phyloP scores from a whole-genome alignment of 2,113 vertebrate genomes.

The Bubo scandiacus region DNA sequence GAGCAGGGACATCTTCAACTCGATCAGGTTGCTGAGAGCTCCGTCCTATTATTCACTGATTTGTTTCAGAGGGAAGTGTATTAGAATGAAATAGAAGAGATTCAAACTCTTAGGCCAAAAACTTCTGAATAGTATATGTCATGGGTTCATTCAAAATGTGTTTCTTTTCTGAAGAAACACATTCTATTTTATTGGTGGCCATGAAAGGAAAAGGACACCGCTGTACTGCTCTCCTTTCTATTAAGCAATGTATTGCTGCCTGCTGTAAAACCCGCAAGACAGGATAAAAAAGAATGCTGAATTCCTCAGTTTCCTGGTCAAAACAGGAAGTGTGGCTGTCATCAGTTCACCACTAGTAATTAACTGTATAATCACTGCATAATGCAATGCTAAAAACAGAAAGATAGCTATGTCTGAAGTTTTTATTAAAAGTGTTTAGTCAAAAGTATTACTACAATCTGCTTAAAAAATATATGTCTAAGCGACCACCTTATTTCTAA shows the following conservation, averaged over 20 bases:
- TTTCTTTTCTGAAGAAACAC: neutral
- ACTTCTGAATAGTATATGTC: neutral
- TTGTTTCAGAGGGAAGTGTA: neutral
- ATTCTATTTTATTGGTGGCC: neutral
- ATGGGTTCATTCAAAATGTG: neutral
- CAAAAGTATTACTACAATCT: neutral
- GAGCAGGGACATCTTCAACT: neutral
- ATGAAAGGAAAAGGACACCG: neutral
- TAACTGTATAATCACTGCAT: neutral
- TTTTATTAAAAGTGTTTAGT: neutral
- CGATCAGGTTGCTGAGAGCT: neutral
- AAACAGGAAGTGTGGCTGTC: neutral
- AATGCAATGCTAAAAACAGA: neutral
- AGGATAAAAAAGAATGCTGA: neutral
- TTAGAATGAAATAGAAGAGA: neutral
- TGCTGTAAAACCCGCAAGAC: neutral
- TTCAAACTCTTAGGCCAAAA: neutral
- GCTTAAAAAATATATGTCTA: neutral
- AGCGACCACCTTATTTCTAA: neutral
- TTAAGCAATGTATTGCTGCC: neutral
- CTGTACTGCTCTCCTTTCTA: neutral
- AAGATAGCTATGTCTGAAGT: neutral
- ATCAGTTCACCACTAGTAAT: neutral
- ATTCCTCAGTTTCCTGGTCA: neutral
- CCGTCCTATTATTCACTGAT: neutral